A percentile compares a stretch with the other conserved stretches of the same genome.
Conservation (phyloP, 2,113 vertebrate species). For the Pycnonotus jocosus region DNA sequence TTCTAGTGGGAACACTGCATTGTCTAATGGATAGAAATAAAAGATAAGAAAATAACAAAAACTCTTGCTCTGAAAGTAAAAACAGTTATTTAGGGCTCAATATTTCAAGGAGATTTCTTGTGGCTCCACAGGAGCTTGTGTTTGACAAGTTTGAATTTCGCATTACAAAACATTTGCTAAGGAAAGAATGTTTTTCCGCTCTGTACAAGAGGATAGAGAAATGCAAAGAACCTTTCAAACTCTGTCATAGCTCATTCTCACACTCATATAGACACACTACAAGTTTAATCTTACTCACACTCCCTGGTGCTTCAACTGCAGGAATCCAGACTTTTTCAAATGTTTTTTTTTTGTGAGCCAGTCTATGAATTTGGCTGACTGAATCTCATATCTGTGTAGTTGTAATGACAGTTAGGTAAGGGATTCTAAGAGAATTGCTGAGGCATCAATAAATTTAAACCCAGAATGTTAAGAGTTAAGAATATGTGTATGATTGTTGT, state of each 20-base stretch:
- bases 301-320: background rate
- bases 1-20: background rate
- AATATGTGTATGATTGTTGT: background rate
- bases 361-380: background rate
- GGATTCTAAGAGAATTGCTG: background rate
- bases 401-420: background rate
- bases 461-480: background rate
- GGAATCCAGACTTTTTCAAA: background rate
- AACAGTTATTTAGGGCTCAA: background rate
- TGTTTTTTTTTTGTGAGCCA: background rate
- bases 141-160: conserved; percentile 12
- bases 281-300: background rate
- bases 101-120: conserved; percentile 28
- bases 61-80: background rate
- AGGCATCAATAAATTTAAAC: background rate
- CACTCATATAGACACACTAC: background rate
- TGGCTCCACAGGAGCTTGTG: background rate
- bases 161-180: background rate
- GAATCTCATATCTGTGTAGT: background rate
- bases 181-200: background rate
- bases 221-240: background rate
- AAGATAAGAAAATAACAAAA: conserved; percentile 44
- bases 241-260: background rate
- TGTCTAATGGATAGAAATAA: background rate
- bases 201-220: background rate